phyloP scores from a whole-genome alignment of 2,113 vertebrate species.

The Notothenia rossii region DNA sequence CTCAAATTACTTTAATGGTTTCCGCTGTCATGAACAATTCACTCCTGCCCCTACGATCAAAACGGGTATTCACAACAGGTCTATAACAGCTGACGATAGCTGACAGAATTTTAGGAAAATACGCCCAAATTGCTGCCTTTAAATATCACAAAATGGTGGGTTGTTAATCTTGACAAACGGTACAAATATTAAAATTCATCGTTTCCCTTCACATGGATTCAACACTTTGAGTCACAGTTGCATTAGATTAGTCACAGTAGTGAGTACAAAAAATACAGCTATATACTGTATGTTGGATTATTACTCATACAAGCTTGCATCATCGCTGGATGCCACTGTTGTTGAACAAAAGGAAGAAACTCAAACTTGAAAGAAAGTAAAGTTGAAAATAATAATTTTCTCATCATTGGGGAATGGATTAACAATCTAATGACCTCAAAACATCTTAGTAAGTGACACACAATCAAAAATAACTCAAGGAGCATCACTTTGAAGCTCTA shows the following conservation, averaged over 20 bases:
- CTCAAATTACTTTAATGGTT: conserved; percentile 50
- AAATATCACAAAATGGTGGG: not conserved
- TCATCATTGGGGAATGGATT: not conserved
- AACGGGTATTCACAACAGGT: conserved; percentile 16
- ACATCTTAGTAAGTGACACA: not conserved
- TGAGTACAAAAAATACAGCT: not conserved
- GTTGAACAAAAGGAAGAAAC: not conserved
- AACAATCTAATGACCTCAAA: not conserved
- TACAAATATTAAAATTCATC: not conserved
- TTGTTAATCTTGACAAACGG: no score
- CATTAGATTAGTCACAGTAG: not conserved
- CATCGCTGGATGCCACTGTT: not conserved
- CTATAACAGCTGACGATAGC: not conserved
- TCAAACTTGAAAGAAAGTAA: not conserved
- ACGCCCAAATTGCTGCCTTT: not conserved
- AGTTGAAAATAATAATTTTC: no score
- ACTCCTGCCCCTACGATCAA: conserved; percentile 27
- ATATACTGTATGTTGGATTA: not conserved
- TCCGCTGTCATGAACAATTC: conserved; percentile 39
- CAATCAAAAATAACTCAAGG: not conserved
- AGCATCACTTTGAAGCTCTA: not conserved
- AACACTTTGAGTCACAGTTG: conserved; percentile 9
- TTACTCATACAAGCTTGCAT: not conserved
- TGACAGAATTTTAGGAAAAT: not conserved
- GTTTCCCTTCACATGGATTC: not conserved